These are phyloP conservation scores for Cyclopterus lumpus DNA, from an alignment of 2,797 vertebrate genomes.

Conservation along the genomic window DNA sequence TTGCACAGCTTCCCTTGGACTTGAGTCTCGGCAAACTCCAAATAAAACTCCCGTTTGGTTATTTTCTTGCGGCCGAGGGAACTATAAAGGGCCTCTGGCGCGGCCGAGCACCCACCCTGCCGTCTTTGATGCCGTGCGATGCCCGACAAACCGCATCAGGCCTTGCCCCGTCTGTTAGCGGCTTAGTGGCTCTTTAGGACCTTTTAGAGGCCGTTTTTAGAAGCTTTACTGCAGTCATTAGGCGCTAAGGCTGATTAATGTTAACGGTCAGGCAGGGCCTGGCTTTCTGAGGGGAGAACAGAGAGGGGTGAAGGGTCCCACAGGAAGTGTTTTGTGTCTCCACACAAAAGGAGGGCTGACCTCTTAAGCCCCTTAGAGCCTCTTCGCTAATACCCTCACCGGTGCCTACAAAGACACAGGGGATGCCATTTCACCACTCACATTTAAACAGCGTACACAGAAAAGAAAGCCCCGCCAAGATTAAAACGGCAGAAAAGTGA, in stretches of 20 bases:
- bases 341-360: conserved; percentile 90
- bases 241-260: conserved; percentile 93
- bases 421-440: conserved; percentile 85
- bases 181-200: conserved; percentile 82
- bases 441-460: conserved; percentile 72
- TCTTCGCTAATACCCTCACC: conserved; percentile 88
- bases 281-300: conserved; percentile 81
- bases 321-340: conserved; percentile 93
- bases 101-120: conserved; percentile 38
- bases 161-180: conserved; percentile 64
- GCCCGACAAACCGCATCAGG: conserved; percentile 51
- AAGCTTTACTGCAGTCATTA: conserved; percentile 93
- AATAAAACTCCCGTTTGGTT: conserved; percentile 1
- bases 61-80: not conserved
- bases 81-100: conserved; percentile 42
- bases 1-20: not conserved
- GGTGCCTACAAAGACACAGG: conserved; percentile 83
- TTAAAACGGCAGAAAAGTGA: conserved; percentile 79
- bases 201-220: conserved; percentile 81
- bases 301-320: conserved; percentile 87
- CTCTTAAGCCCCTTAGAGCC: conserved; percentile 91
- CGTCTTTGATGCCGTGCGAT: conserved; percentile 41
- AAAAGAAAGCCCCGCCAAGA: conserved; percentile 60
- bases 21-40: not conserved
- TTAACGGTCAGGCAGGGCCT: conserved; percentile 91